A percentile compares a stretch with the other conserved stretches of the same genome.
phyloP scores from a whole-genome alignment of 2,797 vertebrate species.

The Gallinago solitaria region DNA sequence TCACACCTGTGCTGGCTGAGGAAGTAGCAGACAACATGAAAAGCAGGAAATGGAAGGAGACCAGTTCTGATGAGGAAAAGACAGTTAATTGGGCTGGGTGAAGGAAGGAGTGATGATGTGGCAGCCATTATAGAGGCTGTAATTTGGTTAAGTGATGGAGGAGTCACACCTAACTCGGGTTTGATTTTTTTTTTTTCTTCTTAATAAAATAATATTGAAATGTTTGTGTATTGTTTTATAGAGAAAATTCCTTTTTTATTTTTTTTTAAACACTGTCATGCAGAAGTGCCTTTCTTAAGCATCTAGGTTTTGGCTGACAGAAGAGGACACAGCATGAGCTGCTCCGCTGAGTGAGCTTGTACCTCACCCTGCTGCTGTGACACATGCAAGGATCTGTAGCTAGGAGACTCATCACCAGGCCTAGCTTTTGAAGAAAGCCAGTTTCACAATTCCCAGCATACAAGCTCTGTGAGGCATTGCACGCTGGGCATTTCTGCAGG shows the following conservation, averaged over 20 bases:
- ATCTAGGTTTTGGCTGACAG: neutral
- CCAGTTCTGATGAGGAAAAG: neutral
- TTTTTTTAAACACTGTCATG: neutral
- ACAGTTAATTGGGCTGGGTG: neutral
- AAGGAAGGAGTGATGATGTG: neutral
- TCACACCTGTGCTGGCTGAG: neutral
- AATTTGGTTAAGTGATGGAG: neutral
- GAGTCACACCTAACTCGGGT: neutral
- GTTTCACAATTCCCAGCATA: neutral
- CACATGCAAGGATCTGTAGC: neutral
- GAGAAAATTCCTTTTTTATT: neutral
- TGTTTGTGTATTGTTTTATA: neutral
- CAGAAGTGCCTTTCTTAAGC: neutral
- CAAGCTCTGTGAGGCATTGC: rapidly evolving
- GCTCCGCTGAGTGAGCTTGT: neutral
- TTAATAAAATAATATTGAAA: neutral
- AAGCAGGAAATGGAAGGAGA: neutral
- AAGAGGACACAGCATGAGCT: neutral
- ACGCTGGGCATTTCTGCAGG: rapidly evolving
- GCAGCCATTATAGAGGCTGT: neutral
- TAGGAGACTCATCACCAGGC: neutral
- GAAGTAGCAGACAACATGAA: neutral
- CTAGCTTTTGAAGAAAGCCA: neutral
- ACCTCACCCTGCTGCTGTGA: neutral
- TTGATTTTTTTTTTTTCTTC: neutral